A percentile compares a stretch with the other conserved stretches of the same genome.
Evolutionary conservation across 1,140 invertebrate species (phyloP).

Genomic region (Leptoteleia sp.): DNA sequence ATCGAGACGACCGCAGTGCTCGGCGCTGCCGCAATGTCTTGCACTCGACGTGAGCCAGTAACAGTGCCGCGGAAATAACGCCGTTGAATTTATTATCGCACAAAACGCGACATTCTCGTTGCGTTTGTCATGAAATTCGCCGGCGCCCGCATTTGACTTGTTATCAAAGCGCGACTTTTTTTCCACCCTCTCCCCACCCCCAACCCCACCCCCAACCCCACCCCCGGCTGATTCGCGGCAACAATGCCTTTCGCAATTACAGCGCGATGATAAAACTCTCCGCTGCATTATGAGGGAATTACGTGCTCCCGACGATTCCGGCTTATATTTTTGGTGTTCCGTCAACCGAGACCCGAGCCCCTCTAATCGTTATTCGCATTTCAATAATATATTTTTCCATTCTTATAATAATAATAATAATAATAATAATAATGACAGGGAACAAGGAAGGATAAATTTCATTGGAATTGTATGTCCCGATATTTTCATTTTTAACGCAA

Average conservation of each 20-base stretch:
- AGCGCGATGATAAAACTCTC: slow-evolving; percentile 39
- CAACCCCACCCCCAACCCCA: too few relatives aligned
- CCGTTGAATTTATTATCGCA: slow-evolving; percentile 65
- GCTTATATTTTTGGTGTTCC: too few relatives aligned
- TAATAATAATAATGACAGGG: too few relatives aligned
- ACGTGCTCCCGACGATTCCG: too few relatives aligned
- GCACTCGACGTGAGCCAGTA: slow-evolving; percentile 55
- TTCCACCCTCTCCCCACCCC: not conserved
- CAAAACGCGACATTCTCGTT: slow-evolving; percentile 60
- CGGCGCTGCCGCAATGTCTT: slow-evolving; percentile 60
- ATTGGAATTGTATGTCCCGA: too few relatives aligned
- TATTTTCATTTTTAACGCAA: too few relatives aligned
- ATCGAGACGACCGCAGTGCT: slow-evolving; percentile 58
- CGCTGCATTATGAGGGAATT: too few relatives aligned
- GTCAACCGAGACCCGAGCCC: too few relatives aligned
- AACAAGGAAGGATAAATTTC: too few relatives aligned
- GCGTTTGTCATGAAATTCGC: slow-evolving; percentile 53
- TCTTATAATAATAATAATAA: too few relatives aligned
- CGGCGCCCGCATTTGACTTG: slow-evolving; percentile 60
- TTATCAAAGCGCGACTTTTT: slow-evolving; percentile 57
- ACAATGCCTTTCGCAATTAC: slow-evolving; percentile 56
- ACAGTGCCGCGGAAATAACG: slow-evolving; percentile 64
- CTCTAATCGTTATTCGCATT: too few relatives aligned
- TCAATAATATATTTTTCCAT: too few relatives aligned
- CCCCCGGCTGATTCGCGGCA: slow-evolving; percentile 12